Base-by-base conservation (phyloP, 2,113 vertebrate species). In the Leptocoma aspasia region DNA sequence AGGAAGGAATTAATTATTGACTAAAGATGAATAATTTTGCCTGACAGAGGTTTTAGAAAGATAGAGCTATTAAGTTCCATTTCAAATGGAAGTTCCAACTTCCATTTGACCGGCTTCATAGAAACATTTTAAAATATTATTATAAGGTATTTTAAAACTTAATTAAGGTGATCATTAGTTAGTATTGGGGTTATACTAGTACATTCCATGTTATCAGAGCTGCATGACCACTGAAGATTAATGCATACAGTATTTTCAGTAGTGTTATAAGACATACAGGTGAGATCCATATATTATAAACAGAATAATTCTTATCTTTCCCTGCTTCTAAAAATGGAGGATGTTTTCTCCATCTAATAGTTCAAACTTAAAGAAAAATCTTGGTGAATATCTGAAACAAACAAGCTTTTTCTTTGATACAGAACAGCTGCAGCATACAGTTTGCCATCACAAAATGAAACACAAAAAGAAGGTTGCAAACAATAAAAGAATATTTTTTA, bases 341-440 rank as follows among this genome's bases (percentile, higher is more conserved):
- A 15, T 31, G 8, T 47, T 90, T 57, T 66, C 60, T 53, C 16
- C 30, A 72, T 30, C 12, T 83, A 71, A 57, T 11, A 72, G 19
- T 14, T 65, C 31, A 89, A 89, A 83, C 42, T 22, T 71, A 31
- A 81, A 90, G 27, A 49, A 61, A 35, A 78, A 41, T 54, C 45
- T 42, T 71, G 6, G 39, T 69, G 20, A 42, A 56, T 12, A 44
- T 59, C 54, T 89, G 60, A 27, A 75, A 59, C 5, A 86, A 75
- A 52, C 7, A 57, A 28, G 5, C 0, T 82, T 92, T 90, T 31
- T 47, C 21, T 80, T 76, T 89, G 37, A 49, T n/a, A 44, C 7
- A 52, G 20, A 39, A 37, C 21, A 86, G 10, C 10, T 42, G 22
- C 30, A 59, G 2, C 0, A 0, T 35, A 12, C 20, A 33, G 1